Percentiles rank a stretch among this genome's conserved stretches.
phyloP scores from a whole-genome alignment of 2,797 vertebrate species.

The Liasis olivaceus region DNA sequence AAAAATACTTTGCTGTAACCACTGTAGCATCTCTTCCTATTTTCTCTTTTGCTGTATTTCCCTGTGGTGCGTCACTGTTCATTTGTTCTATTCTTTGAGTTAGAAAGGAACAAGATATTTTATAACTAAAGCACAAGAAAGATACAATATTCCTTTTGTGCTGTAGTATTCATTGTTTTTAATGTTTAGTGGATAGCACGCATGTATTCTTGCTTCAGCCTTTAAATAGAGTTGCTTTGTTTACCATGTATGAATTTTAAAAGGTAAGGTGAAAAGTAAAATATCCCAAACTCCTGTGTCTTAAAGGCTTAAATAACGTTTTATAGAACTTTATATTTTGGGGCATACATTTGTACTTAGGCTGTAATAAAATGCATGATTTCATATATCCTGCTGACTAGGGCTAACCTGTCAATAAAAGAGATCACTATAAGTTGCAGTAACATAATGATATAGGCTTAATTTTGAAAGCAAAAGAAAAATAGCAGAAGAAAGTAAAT shows the following conservation, averaged over 20 bases:
- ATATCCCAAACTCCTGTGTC: not conserved
- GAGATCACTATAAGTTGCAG: not conserved
- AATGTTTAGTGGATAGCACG: not conserved
- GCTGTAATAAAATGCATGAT: not conserved
- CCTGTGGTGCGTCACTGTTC: slow-evolving; percentile 1
- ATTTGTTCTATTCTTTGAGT: slow-evolving; percentile 11
- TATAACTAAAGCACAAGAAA: slow-evolving; percentile 5
- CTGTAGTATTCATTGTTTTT: not conserved
- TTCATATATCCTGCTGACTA: not conserved
- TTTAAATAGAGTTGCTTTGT: slow-evolving; percentile 37
- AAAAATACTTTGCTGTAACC: slow-evolving; percentile 25
- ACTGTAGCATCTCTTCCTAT: slow-evolving; percentile 27
- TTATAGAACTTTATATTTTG: not conserved
- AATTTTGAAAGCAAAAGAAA: slow-evolving; percentile 54
- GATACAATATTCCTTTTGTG: not conserved
- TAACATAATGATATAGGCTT: slow-evolving; percentile 49
- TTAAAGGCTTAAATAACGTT: not conserved
- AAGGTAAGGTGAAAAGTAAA: slow-evolving; percentile 33
- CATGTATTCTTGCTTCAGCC: not conserved
- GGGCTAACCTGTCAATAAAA: not conserved
- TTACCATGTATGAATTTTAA: not conserved
- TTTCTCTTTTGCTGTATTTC: slow-evolving; percentile 14
- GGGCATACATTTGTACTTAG: not conserved
- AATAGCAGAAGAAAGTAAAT: slow-evolving; percentile 53
- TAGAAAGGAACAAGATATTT: not conserved